A percentile compares a stretch with the other conserved stretches of the same genome.
These are phyloP conservation scores for Glomeris marginata DNA, from an alignment of 2,888 invertebrate genomes.

Conservation along the genomic window DNA sequence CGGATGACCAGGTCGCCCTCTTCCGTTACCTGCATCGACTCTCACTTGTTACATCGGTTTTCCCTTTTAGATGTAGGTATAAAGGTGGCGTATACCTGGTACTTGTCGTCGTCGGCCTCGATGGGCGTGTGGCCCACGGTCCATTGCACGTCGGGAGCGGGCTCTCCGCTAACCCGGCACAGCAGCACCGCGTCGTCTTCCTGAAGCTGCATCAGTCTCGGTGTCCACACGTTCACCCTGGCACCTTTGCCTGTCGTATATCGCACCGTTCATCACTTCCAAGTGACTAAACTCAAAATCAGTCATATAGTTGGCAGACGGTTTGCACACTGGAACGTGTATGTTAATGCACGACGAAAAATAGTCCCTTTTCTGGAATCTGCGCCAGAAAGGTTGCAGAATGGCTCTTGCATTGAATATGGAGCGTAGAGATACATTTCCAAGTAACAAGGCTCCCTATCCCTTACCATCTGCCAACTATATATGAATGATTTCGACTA, in stretches of 20 bases:
- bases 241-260: conserved; percentile 1
- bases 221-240: conserved; percentile 12
- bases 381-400: too few relatives aligned
- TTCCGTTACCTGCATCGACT: conserved; percentile 6
- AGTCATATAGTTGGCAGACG: too few relatives aligned
- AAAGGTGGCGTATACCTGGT: conserved; percentile 8
- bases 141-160: conserved; percentile 9
- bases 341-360: too few relatives aligned
- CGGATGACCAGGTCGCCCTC: conserved; percentile 14
- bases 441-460: too few relatives aligned
- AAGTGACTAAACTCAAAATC: neutral
- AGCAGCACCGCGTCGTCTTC: conserved; percentile 12
- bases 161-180: conserved; percentile 10
- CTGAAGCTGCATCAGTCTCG: conserved; percentile 8
- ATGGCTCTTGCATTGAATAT: too few relatives aligned
- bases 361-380: too few relatives aligned
- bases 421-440: too few relatives aligned
- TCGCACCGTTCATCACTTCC: neutral
- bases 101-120: conserved; percentile 7
- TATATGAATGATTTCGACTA: too few relatives aligned
- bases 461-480: too few relatives aligned
- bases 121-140: conserved; percentile 3
- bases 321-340: too few relatives aligned
- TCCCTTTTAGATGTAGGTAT: too few relatives aligned
- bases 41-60: too few relatives aligned